These are phyloP conservation scores for Tryphoninae sp. DNA, from an alignment of 2,888 invertebrate genomes.

Conservation along the genomic window DNA sequence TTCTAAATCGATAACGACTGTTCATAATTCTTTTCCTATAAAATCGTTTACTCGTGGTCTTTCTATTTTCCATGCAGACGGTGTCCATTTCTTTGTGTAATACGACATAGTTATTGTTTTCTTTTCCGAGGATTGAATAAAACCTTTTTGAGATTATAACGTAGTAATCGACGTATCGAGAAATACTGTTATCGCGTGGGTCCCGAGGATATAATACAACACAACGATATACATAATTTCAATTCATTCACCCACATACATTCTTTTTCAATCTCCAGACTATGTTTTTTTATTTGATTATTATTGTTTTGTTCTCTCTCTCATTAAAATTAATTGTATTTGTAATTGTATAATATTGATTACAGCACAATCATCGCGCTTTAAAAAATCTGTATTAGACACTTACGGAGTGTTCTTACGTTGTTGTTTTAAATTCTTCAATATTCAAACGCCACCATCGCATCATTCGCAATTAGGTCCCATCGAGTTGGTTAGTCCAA, in stretches of 20 bases:
- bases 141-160: not conserved
- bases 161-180: conserved; percentile 13
- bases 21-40: not conserved
- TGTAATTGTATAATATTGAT: conserved; percentile 1
- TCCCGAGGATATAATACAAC: conserved; percentile 1
- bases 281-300: not conserved
- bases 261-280: not conserved
- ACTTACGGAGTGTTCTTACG: not conserved
- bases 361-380: not conserved
- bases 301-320: conserved; percentile 3
- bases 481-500: conserved; percentile 29
- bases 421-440: too few relatives aligned
- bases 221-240: conserved; percentile 5
- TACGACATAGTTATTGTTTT: not conserved
- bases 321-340: not conserved
- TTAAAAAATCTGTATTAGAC: not conserved
- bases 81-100: not conserved
- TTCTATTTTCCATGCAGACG: too few relatives aligned
- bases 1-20: not conserved
- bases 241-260: not conserved
- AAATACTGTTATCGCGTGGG: conserved; percentile 23
- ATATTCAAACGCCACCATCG: not conserved
- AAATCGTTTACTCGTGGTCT: not conserved
- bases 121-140: not conserved
- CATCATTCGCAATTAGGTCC: conserved; percentile 34